Base-by-base conservation (phyloP, 2,113 vertebrate genomes). In the Progne subis region DNA sequence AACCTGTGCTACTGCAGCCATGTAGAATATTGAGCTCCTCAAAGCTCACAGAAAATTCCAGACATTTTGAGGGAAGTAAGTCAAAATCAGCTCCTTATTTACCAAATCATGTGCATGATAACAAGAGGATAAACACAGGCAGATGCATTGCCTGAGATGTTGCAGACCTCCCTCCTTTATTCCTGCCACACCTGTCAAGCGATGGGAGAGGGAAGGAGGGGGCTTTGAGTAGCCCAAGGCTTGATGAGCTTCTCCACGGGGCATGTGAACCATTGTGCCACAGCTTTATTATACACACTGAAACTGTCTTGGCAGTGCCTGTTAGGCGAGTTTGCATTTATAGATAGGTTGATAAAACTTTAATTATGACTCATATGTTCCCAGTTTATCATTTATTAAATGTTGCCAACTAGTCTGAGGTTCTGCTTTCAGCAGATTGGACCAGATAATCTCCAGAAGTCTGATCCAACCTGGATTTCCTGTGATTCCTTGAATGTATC, bases 241-340 rank as follows among this genome's bases (percentile, higher is more conserved):
- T 65, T 60, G 50, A 18, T 20, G 21, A 60, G 41, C 20, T 50
- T 34, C 37, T 60, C 52, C 49, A 6, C 44, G 55, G 76, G 32
- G 9, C 31, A 3, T 13, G 2, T 0, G 6, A 72, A 19, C 43
- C 76, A 7, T 24, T 0, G 0, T 57, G 52, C n/a, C 17, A 6
- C 47, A 56, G 71, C 12, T 60, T 82, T 44, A 14, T 57, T 34
- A 5, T 10, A 28, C 16, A 10, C 21, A 5, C 8, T 43, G 47
- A 44, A 86, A 47, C 52, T 47, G 18, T 25, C 31, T 28, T 53
- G 60, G 76, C 53, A 89, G 15, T 5, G 8, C 29, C 81, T 34
- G 17, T 41, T 65, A 57, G 39, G 52, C 61, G 79, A 49, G 14
- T 67, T 65, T 91, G 18, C 17, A 12, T 77, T 81, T 78, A 43